Evolutionary conservation across 2,888 invertebrate species (phyloP).

Genomic region (Cryptops parisi): DNA sequence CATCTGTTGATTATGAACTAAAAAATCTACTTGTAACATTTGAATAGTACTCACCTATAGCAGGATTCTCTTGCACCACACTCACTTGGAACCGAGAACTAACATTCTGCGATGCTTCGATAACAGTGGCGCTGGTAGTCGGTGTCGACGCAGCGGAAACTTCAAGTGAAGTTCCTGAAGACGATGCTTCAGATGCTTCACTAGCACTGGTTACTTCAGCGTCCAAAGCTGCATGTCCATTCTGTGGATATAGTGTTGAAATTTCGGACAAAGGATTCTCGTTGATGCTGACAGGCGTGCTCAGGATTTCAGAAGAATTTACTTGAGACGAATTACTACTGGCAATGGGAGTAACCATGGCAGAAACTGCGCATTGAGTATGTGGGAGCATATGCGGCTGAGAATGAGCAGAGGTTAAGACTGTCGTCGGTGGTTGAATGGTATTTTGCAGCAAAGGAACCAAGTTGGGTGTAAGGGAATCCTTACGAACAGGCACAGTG

Average conservation of each 20-base stretch:
- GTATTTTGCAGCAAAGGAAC: background rate
- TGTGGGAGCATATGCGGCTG: background rate
- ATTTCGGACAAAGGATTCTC: conserved; percentile 6
- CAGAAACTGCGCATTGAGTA: background rate
- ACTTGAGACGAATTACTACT: background rate
- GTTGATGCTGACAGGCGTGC: background rate
- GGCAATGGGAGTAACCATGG: conserved; percentile 2
- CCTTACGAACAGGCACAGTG: conserved; percentile 12
- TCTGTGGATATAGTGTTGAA: no score
- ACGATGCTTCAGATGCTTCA: background rate
- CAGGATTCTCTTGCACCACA: conserved; percentile 28
- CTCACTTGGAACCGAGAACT: conserved; percentile 41
- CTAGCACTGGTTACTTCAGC: background rate
- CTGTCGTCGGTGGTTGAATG: background rate
- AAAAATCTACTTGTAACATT: no score
- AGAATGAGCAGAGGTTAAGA: conserved; percentile 8
- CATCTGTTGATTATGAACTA: no score
- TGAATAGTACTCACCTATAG: conserved; percentile 14
- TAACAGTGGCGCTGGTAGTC: background rate
- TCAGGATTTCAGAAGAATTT: background rate
- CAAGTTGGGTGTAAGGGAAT: conserved; percentile 1
- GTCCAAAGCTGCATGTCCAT: no score
- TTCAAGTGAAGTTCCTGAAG: background rate
- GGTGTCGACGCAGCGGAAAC: background rate
- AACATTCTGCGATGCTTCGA: conserved; percentile 23